Percentiles rank a stretch among this genome's conserved stretches.
Conservation (phyloP, 2,797 vertebrate species). For the Discoglossus pictus region DNA sequence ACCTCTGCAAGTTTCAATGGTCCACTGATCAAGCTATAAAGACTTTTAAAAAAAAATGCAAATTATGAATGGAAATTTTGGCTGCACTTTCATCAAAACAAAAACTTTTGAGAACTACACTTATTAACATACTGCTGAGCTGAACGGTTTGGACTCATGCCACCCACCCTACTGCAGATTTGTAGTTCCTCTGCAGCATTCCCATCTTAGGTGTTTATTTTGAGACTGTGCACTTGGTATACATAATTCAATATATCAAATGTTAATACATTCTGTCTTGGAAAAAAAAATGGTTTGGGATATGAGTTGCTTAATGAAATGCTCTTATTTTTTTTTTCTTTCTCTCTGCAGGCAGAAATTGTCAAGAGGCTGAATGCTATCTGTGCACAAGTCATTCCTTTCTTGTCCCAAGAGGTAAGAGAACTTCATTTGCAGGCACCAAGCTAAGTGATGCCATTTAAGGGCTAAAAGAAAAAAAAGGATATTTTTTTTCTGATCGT, state of each 20-base stretch:
- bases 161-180: slow-evolving; percentile 32
- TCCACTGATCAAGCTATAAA: slow-evolving; percentile 45
- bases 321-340: slow-evolving; percentile 56
- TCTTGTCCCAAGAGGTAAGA: slow-evolving; percentile 97
- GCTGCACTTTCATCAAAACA: slow-evolving; percentile 27
- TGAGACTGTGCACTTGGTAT: slow-evolving; percentile 26
- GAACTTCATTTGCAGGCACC: slow-evolving; percentile 52
- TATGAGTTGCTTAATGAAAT: slow-evolving; percentile 49
- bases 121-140: slow-evolving; percentile 42
- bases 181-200: slow-evolving; percentile 21
- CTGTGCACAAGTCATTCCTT: slow-evolving; percentile 98
- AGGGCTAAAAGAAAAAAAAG: slow-evolving; percentile 26
- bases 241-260: slow-evolving; percentile 42
- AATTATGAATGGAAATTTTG: slow-evolving; percentile 41
- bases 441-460: slow-evolving; percentile 39
- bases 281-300: slow-evolving; percentile 36
- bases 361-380: slow-evolving; percentile 98
- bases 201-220: slow-evolving; percentile 35
- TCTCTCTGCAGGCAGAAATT: slow-evolving; percentile 92
- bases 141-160: slow-evolving; percentile 26
- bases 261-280: slow-evolving; percentile 40
- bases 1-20: slow-evolving; percentile 42
- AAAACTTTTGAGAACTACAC: slow-evolving; percentile 23
- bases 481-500: slow-evolving; percentile 29
- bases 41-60: slow-evolving; percentile 20